Evolutionary conservation across 2,888 invertebrate species (phyloP).

Genomic region (Ceriagrion tenellum): DNA sequence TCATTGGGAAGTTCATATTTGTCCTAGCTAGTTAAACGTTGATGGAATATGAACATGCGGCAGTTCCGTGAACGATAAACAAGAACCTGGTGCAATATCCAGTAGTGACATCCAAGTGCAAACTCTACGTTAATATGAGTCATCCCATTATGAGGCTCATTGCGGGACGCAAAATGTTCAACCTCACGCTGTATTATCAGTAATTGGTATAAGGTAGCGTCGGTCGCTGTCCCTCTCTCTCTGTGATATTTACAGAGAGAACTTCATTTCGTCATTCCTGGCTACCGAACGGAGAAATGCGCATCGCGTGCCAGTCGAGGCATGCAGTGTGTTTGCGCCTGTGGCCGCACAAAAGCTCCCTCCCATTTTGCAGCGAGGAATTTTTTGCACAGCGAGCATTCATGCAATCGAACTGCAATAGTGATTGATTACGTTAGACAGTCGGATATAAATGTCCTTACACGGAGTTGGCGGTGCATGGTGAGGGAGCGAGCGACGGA

Average conservation of each 20-base stretch:
- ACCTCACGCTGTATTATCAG: no score
- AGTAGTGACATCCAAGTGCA: no score
- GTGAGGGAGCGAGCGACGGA: not conserved
- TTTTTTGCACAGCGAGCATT: not conserved
- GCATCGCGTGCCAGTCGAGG: not conserved
- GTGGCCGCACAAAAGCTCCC: not conserved
- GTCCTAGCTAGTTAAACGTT: no score
- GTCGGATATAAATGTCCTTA: not conserved
- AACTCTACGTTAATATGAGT: no score
- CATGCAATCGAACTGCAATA: not conserved
- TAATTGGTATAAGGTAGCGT: no score
- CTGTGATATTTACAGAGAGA: not conserved
- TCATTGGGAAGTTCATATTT: no score
- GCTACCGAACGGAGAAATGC: not conserved
- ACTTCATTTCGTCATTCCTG: not conserved
- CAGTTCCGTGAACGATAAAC: no score
- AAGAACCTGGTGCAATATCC: no score
- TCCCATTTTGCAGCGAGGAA: not conserved
- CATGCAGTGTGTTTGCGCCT: not conserved
- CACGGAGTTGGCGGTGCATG: not conserved
- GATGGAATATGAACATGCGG: no score
- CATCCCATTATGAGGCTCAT: no score
- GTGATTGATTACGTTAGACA: not conserved
- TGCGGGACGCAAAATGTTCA: no score
- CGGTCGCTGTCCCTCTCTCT: not conserved